Evolutionary conservation across 92 coral and sea anemone genomes (phyloP).

Genomic region (Heliopora coerulea): DNA sequence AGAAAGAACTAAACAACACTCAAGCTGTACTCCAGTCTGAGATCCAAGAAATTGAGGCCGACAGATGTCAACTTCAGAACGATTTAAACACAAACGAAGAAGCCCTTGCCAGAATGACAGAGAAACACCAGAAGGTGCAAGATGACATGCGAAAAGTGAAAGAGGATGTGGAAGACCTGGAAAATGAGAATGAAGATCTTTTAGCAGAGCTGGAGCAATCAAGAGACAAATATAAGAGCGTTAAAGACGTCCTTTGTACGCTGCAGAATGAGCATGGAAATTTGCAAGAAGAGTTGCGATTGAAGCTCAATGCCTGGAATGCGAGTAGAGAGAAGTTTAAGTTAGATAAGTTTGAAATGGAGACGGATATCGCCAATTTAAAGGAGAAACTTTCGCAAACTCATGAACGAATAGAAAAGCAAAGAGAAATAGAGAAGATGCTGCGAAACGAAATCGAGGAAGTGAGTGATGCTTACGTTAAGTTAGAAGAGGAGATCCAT

Average conservation of each 20-base stretch:
- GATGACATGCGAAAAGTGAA: constrained; percentile 11
- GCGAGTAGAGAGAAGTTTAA: background rate
- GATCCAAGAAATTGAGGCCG: constrained; percentile 13
- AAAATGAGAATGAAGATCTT: constrained; percentile 41
- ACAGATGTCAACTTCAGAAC: constrained; percentile 15
- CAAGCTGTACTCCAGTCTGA: background rate
- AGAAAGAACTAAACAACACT: background rate
- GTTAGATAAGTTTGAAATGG: constrained; percentile 15
- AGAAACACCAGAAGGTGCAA: constrained; percentile 5
- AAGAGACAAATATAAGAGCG: constrained; percentile 19
- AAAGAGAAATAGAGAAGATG: constrained; percentile 32
- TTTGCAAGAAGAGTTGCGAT: constrained; percentile 20
- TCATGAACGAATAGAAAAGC: constrained; percentile 32
- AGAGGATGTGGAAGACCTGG: constrained; percentile 33
- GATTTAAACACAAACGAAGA: constrained; percentile 18
- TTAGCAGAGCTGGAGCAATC: constrained; percentile 26
- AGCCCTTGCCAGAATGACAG: constrained; percentile 20
- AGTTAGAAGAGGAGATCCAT: constrained; percentile 32
- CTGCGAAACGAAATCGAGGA: constrained; percentile 40
- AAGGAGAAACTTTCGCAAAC: constrained; percentile 11
- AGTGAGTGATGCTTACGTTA: constrained; percentile 32
- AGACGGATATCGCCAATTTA: background rate
- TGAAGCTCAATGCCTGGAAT: constrained; percentile 8
- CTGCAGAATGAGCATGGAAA: constrained; percentile 16
- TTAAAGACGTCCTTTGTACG: background rate